phyloP scores from a whole-genome alignment of 2,888 invertebrate genomes.

The Seira musarum region DNA sequence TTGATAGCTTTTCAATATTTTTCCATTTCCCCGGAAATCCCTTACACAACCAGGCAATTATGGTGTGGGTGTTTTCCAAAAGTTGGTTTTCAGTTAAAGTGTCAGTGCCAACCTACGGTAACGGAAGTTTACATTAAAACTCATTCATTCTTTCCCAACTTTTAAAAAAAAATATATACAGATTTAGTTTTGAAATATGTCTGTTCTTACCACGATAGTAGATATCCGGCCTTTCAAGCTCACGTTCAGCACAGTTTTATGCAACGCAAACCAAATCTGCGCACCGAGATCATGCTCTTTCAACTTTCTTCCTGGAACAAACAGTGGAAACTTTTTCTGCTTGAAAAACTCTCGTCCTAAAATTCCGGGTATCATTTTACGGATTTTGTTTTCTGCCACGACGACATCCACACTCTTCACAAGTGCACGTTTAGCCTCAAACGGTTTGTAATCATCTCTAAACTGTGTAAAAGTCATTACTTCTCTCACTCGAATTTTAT shows the following conservation, averaged over 20 bases:
- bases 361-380: conserved; percentile 61
- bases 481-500: conserved; percentile 63
- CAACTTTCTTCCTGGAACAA: conserved; percentile 58
- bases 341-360: conserved; percentile 66
- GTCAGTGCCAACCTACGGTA: conserved; percentile 63
- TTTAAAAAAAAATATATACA: not conserved
- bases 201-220: conserved; percentile 59
- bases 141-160: conserved; percentile 8
- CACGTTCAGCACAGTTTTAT: conserved; percentile 64
- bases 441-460: conserved; percentile 63
- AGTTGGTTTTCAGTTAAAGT: conserved; percentile 59
- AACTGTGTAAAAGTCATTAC: conserved; percentile 66
- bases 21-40: conserved; percentile 66
- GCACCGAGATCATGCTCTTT: conserved; percentile 44
- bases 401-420: conserved; percentile 64
- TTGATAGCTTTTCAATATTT: conserved; percentile 62
- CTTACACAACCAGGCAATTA: conserved; percentile 54
- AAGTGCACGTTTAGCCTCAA: conserved; percentile 65
- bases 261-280: conserved; percentile 60
- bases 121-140: not conserved
- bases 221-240: conserved; percentile 61
- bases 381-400: conserved; percentile 59
- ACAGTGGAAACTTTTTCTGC: conserved; percentile 64
- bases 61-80: conserved; percentile 56
- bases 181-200: not conserved